Evolutionary conservation across 2,797 vertebrate species (phyloP), one percentile per base, ranked within the genome.

Genomic region (Smutsia temminckii): DNA sequence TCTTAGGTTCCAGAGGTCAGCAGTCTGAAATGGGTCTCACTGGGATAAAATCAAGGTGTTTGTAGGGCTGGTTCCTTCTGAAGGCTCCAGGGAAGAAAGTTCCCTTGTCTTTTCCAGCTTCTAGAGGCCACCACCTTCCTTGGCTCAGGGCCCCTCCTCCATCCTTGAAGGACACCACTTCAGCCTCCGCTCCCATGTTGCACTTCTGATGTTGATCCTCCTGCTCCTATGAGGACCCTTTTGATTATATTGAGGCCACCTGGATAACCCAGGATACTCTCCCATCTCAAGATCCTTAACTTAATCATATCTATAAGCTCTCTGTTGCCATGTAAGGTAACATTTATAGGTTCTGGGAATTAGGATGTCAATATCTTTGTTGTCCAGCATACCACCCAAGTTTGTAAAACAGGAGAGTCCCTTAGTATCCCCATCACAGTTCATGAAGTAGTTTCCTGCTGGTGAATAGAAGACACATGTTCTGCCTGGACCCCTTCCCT

Each of bases 401-500:
- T 84, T 40, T 74, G 55, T 75, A 11, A 55, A 71, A n/a, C 12
- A 37, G 32, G 11, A 13, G 25, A 27, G 85, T 29, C 3, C 37
- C n/a, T 20, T 8, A 21, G 68, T 64, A 34, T 2, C 59, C 17
- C 9, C 11, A 2, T 46, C 40, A 6, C 2, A 29, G 71, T 11
- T 40, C 1, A 1, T 20, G 40, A 64, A n/a, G 0, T 34, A 12
- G 18, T 6, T 6, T 46, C 23, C 53, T 7, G 0, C 64, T 37
- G 40, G 66, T 6, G 29, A 32, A 6, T 7, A 27, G 25, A 23
- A 40, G 66, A 17, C 49, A 0, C 25, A 4, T 21, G 46, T 46
- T 2, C 6, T 55, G 53, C 40, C 42, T 25, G 42, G 16, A 8
- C 46, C 2, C 4, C 13, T 20, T 63, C 32, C 13, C 6, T 29